These are phyloP conservation scores for Rhingia campestris DNA, from an alignment of 2,888 invertebrate genomes.

Conservation along the genomic window DNA sequence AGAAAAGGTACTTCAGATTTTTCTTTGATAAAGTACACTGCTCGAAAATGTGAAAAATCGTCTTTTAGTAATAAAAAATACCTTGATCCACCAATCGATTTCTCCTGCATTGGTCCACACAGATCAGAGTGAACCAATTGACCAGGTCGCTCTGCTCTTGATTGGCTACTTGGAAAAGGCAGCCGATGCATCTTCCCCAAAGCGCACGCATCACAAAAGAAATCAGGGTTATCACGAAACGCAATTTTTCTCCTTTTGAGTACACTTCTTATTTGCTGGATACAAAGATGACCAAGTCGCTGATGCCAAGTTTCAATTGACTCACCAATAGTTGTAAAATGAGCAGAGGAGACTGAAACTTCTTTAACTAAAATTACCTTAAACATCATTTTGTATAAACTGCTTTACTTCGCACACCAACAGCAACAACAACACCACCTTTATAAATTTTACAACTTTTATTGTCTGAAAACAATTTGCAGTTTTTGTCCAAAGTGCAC, in stretches of 20 bases:
- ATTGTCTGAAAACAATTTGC: constrained; percentile 21
- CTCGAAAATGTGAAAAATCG: constrained; percentile 69
- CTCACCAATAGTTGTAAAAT: not conserved
- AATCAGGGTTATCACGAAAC: constrained; percentile 30
- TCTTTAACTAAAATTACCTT: not conserved
- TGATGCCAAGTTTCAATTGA: constrained; percentile 52
- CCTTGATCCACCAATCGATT: constrained; percentile 60
- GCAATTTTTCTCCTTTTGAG: constrained; percentile 57
- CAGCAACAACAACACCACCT: not conserved
- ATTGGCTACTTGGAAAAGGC: constrained; percentile 44
- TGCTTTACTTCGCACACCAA: constrained; percentile 20
- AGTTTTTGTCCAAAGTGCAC: constrained; percentile 23
- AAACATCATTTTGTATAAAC: constrained; percentile 65
- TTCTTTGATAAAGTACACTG: constrained; percentile 67
- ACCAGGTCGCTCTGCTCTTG: not conserved
- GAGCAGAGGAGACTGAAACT: not conserved
- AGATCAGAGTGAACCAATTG: constrained; percentile 59
- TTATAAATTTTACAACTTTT: constrained; percentile 1
- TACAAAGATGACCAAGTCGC: constrained; percentile 73
- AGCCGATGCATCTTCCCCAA: constrained; percentile 71
- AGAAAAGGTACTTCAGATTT: constrained; percentile 65
- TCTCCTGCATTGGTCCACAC: constrained; percentile 70
- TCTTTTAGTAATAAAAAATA: constrained; percentile 56
- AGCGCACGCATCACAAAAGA: constrained; percentile 73
- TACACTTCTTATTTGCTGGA: constrained; percentile 66